Evolutionary conservation across 2,797 vertebrate species (phyloP), one percentile per base, ranked within the genome.

Genomic region (Myotis pilosus): DNA sequence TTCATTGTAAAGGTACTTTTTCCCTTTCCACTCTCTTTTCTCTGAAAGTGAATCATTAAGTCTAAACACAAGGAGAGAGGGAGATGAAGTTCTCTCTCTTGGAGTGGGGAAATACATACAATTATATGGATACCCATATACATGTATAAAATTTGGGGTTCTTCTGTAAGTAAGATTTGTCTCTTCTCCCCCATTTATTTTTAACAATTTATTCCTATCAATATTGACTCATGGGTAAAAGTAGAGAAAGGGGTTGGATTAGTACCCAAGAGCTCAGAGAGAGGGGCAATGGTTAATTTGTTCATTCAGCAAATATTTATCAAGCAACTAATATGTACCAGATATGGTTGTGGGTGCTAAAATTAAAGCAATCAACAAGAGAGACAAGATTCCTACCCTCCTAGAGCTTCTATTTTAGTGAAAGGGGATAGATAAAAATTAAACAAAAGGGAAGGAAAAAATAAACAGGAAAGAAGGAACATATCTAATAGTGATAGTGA

Each of bases 21-120:
- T 53, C 57, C 71, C 36, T 44, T 88, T 81, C 62, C 36, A 88
- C 2, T 20, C 20, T 33, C 23, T 71, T 72, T 76, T 47, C 20
- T 53, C 53, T 76, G 19, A 13, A 91, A 89, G 11, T 28, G 38
- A 81, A 82, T 81, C 88, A 92, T 64, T 87, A 93, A 83, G 47
- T 53, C 62, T 44, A 95, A 16, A 92, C 30, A 75, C 51, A 93
- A 62, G n/a, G 16, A 7, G 22, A 33, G 5, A 93, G 47, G 25
- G 2, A 66, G 25, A 79, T 85, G 30, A 80, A 86, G 72, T 80
- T 85, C 22, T 51, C 44, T n/a, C 30, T 72, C 57, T 41, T 80
- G 6, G 19, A 81, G 41, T 3, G 41, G 19, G 16, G 41, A 64
- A 11, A 72, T 9, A 83, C 9, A 51, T 38, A 85, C 12, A 80